Evolutionary conservation across 1,140 invertebrate genomes (phyloP).

Genomic region (Scaptomyza montana): DNA sequence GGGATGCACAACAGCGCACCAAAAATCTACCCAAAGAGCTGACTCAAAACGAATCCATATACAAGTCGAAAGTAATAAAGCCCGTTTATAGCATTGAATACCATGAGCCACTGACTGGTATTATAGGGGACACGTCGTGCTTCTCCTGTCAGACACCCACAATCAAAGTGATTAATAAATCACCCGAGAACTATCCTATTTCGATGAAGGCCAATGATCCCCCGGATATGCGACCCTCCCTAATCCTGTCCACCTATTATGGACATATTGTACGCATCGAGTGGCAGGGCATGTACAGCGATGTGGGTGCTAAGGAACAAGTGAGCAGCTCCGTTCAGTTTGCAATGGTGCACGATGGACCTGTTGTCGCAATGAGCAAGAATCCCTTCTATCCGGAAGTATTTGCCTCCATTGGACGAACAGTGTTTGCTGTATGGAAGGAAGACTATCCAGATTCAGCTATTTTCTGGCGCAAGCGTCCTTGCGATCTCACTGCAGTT

Average conservation of each 20-base stretch:
- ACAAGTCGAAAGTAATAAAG: constrained; percentile 86
- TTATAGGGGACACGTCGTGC: constrained; percentile 67
- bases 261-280: constrained; percentile 64
- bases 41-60: constrained; percentile 85
- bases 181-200: constrained; percentile 57
- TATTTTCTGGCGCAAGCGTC: constrained; percentile 85
- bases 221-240: constrained; percentile 78
- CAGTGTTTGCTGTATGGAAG: constrained; percentile 86
- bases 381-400: constrained; percentile 85
- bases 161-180: constrained; percentile 24
- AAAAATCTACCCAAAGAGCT: constrained; percentile 85
- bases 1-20: constrained; percentile 24
- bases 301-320: constrained; percentile 82
- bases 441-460: constrained; percentile 84
- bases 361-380: constrained; percentile 85
- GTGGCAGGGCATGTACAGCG: constrained; percentile 84
- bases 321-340: constrained; percentile 83
- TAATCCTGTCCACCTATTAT: constrained; percentile 70
- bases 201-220: constrained; percentile 76
- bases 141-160: constrained; percentile 43
- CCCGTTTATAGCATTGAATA: constrained; percentile 86
- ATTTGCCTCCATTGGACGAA: constrained; percentile 86
- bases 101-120: constrained; percentile 82
- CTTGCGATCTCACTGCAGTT: constrained; percentile 84
- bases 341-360: constrained; percentile 87